Percentiles rank a stretch among this genome's conserved stretches.
phyloP scores from a whole-genome alignment of 2,888 invertebrate genomes.

The Hyppa rectilinea region DNA sequence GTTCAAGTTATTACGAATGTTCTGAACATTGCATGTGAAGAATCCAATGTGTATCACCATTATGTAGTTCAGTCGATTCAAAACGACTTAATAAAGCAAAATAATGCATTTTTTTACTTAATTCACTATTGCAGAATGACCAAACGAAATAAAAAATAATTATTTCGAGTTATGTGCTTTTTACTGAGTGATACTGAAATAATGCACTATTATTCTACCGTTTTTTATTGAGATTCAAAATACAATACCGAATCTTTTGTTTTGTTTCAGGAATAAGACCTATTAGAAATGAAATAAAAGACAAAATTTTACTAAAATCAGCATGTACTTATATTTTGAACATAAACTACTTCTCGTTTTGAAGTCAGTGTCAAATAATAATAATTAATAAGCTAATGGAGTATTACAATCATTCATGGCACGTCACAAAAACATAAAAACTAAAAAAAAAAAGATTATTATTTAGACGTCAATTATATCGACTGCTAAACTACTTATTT shows the following conservation, averaged over 20 bases:
- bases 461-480: too few species aligned
- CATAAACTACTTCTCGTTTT: conserved; percentile 13
- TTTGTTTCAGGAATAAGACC: conserved; percentile 8
- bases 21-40: too few species aligned
- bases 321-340: conserved; percentile 16
- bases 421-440: too few species aligned
- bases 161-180: conserved; percentile 9
- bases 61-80: background rate
- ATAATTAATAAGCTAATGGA: too few species aligned
- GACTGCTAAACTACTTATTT: too few species aligned
- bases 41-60: conserved; percentile 19
- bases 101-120: conserved; percentile 17
- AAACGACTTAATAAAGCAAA: conserved; percentile 5
- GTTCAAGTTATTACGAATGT: too few species aligned
- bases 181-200: conserved; percentile 16
- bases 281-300: conserved; percentile 2
- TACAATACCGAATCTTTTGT: conserved; percentile 5
- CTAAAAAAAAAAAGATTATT: too few species aligned
- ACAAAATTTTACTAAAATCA: conserved; percentile 1
- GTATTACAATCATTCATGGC: too few species aligned
- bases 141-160: background rate
- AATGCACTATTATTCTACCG: conserved; percentile 15
- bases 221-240: too few species aligned
- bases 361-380: background rate
- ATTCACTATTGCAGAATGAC: conserved; percentile 16